phyloP scores from a whole-genome alignment of 2,797 vertebrate genomes.

The Acrossocheilus wenchowensis region DNA sequence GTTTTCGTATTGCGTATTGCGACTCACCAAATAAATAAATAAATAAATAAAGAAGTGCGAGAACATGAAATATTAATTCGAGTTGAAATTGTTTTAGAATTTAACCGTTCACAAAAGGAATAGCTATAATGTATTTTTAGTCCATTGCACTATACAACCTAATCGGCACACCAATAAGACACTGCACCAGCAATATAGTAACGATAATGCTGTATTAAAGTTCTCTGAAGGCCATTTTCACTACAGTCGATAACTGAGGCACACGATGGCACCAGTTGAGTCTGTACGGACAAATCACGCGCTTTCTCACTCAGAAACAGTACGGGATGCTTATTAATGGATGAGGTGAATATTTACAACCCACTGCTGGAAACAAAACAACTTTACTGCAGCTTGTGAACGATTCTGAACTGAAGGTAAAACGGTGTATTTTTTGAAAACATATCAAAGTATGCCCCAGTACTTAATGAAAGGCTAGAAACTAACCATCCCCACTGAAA shows the following conservation, averaged over 20 bases:
- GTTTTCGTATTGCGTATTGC: neutral
- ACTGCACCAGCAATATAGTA: neutral
- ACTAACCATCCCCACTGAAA: neutral
- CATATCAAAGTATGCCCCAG: neutral
- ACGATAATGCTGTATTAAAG: neutral
- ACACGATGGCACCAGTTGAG: neutral
- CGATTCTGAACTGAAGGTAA: neutral
- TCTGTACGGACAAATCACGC: neutral
- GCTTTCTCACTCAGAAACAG: neutral
- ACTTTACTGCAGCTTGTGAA: neutral
- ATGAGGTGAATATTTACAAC: neutral
- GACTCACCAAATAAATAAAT: neutral
- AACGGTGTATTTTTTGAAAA: neutral
- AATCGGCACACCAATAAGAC: neutral
- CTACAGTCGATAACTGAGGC: neutral
- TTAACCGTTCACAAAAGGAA: neutral
- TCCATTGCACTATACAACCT: neutral
- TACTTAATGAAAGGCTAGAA: neutral
- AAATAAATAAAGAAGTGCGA: too few species aligned
- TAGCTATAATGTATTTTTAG: neutral
- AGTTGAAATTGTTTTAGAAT: neutral
- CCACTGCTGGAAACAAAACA: neutral
- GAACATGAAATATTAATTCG: neutral
- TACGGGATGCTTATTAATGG: neutral
- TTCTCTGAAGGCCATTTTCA: neutral